phyloP scores from a whole-genome alignment of 2,113 vertebrate species.

The Neogobius melanostomus region DNA sequence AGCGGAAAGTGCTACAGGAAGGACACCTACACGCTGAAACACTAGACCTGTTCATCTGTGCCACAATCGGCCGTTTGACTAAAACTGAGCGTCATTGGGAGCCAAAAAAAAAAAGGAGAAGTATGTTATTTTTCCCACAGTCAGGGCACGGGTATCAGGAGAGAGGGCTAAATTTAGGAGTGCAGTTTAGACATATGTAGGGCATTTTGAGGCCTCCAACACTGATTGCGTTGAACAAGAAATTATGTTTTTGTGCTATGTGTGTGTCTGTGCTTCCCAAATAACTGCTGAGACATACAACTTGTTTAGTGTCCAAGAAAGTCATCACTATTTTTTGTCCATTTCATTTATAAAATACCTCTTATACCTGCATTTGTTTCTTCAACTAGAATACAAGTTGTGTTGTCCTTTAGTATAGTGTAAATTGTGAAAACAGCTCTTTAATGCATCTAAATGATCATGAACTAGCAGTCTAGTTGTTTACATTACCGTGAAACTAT shows the following conservation, averaged over 20 bases:
- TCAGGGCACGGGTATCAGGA: conserved; percentile 32
- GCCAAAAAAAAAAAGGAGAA: conserved; percentile 1
- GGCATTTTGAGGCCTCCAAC: conserved; percentile 23
- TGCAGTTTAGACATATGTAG: conserved; percentile 44
- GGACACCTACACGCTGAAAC: conserved; percentile 52
- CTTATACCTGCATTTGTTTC: no score
- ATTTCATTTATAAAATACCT: no score
- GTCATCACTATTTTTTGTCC: no score
- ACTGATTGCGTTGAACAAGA: conserved; percentile 17
- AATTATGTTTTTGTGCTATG: conserved; percentile 1
- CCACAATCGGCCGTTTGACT: conserved; percentile 56
- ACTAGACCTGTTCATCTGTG: conserved; percentile 39
- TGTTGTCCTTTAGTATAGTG: no score
- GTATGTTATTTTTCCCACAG: conserved; percentile 56
- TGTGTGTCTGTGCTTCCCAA: background rate
- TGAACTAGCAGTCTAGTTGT: no score
- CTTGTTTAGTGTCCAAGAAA: background rate
- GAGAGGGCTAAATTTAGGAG: conserved; percentile 60
- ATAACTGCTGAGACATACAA: background rate
- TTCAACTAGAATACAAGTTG: no score
- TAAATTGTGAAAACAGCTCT: no score
- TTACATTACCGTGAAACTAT: no score
- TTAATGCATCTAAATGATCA: no score
- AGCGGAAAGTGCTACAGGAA: conserved; percentile 30
- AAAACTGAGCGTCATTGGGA: background rate